These are phyloP conservation scores for Rhinogobius similis DNA, from an alignment of 2,113 vertebrate species.

Conservation along the genomic window DNA sequence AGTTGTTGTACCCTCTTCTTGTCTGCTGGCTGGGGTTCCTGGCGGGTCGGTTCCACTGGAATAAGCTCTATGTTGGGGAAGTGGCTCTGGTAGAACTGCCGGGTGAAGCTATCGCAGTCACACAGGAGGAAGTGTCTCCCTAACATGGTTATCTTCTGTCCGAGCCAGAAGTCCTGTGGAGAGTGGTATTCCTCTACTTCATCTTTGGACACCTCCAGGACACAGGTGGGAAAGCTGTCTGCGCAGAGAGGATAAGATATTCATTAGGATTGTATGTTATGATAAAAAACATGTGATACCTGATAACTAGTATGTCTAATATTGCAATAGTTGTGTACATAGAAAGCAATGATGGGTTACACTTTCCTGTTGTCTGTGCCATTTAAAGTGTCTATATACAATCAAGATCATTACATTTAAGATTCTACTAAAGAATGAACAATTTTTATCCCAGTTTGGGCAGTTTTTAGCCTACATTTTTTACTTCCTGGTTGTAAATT, in stretches of 20 bases:
- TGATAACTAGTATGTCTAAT: too few species aligned
- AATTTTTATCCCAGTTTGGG: too few species aligned
- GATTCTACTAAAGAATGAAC: too few species aligned
- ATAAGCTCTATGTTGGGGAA: conserved; percentile 81
- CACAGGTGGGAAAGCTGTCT: conserved; percentile 87
- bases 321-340: too few species aligned
- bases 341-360: too few species aligned
- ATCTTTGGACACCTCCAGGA: conserved; percentile 85
- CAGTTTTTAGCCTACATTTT: too few species aligned
- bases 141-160: conserved; percentile 80
- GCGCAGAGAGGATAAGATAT: background rate
- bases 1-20: conserved; percentile 52
- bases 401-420: too few species aligned
- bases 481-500: too few species aligned
- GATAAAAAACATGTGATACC: too few species aligned
- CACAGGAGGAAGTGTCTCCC: conserved; percentile 88
- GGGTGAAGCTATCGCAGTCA: conserved; percentile 89
- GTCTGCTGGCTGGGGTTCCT: conserved; percentile 32
- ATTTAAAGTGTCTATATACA: too few species aligned
- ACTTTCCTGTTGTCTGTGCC: too few species aligned
- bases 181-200: conserved; percentile 91
- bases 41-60: conserved; percentile 62
- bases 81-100: conserved; percentile 81
- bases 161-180: conserved; percentile 87
- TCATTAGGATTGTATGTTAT: background rate